A percentile compares a stretch with the other conserved stretches of the same genome.
Evolutionary conservation across 2,797 vertebrate genomes (phyloP).

Genomic region (Sebastes matsubarae): DNA sequence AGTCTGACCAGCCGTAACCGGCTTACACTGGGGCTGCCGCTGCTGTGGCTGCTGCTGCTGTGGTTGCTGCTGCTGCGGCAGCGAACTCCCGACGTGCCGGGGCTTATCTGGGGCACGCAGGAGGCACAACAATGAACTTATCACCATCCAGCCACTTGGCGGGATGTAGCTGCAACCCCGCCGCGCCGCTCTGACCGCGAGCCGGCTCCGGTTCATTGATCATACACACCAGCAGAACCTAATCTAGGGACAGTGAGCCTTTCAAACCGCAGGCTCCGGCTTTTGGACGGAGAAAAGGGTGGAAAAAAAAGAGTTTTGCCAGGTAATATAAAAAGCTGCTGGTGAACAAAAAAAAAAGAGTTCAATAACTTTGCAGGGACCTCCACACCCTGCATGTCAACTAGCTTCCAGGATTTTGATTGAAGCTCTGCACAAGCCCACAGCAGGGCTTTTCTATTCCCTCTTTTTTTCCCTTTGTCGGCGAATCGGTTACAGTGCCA

Average conservation of each 20-base stretch:
- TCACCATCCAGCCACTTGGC: conserved; percentile 69
- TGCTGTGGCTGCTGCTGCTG: neutral
- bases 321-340: conserved; percentile 64
- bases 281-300: conserved; percentile 32
- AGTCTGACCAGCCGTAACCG: conserved; percentile 50
- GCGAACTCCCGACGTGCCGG: conserved; percentile 37
- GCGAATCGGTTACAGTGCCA: conserved; percentile 62
- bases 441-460: conserved; percentile 65
- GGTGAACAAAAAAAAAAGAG: conserved; percentile 36
- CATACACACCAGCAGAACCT: conserved; percentile 72
- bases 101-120: conserved; percentile 78
- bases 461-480: conserved; percentile 56
- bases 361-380: conserved; percentile 73
- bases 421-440: conserved; percentile 60
- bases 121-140: conserved; percentile 78
- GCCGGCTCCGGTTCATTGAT: conserved; percentile 70
- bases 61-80: neutral
- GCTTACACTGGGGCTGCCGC: conserved; percentile 33
- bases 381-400: conserved; percentile 71
- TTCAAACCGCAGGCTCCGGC: conserved; percentile 60
- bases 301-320: conserved; percentile 40
- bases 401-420: conserved; percentile 71
- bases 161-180: conserved; percentile 66
- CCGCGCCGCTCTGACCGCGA: conserved; percentile 54
- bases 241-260: conserved; percentile 74